These are phyloP conservation scores for Zophobas atratus DNA, from an alignment of 1,140 invertebrate genomes.

Conservation along the genomic window DNA sequence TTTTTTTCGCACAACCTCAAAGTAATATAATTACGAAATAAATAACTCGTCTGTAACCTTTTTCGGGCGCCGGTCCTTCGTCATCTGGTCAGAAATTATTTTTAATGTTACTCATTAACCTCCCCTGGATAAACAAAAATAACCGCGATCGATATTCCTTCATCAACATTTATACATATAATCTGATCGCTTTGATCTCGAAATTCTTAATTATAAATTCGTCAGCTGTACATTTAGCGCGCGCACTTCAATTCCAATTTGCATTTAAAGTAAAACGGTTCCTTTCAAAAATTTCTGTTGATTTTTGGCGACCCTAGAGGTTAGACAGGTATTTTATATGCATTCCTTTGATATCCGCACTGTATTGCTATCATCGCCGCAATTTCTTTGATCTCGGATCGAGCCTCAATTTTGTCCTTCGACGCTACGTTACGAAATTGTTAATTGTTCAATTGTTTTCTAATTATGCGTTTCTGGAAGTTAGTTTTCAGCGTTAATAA, in stretches of 20 bases:
- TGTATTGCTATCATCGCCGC: conserved; percentile 4
- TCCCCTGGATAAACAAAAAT: conserved; percentile 12
- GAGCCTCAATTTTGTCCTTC: neutral
- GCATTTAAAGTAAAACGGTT: conserved; percentile 44
- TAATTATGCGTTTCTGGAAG: conserved; percentile 14
- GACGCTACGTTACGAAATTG: neutral
- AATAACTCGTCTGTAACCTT: conserved; percentile 12
- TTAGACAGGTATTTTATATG: conserved; percentile 27
- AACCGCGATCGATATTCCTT: conserved; percentile 3
- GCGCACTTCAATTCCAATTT: conserved; percentile 35
- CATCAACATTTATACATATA: conserved; percentile 16
- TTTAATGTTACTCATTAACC: conserved; percentile 29
- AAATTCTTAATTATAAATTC: conserved; percentile 40
- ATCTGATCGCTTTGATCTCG: conserved; percentile 18
- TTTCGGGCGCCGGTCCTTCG: conserved; percentile 6
- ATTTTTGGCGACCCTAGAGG: conserved; percentile 29
- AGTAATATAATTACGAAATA: conserved; percentile 19
- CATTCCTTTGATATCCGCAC: conserved; percentile 31
- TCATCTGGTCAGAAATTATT: neutral
- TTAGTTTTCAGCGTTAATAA: conserved; percentile 13
- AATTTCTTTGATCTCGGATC: neutral
- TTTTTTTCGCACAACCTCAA: neutral
- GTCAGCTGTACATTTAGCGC: conserved; percentile 21
- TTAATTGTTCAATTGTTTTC: conserved; percentile 12
- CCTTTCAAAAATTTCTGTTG: conserved; percentile 18